Base-by-base conservation (phyloP, 1,140 invertebrate species). In the Meteorus sp. region DNA sequence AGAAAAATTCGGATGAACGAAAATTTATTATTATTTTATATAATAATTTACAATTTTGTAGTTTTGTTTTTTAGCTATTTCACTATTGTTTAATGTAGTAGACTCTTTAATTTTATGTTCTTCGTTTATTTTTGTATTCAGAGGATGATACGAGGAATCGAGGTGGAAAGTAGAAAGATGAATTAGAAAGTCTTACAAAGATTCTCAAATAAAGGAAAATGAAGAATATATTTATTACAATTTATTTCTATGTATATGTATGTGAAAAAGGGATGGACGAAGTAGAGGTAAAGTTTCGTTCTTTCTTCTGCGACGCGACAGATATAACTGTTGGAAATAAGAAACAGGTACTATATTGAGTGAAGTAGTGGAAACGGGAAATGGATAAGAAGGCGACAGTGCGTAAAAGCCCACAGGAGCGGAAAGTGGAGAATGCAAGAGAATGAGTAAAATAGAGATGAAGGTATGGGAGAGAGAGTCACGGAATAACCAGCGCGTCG, bases 301-400 rank as follows among this genome's bases (percentile, higher is more conserved):
- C 8, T 43, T 44, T 19, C 20, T 9, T 5, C 4, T 20, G 19
- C 19, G 11, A n/a, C n/a, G n/a, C n/a, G n/a, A n/a, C n/a, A n/a
- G n/a, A 51, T 11, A 58, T 45, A 33, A 45, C 39, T 20, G 22
- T 35, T 60, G 50, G 31, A 47, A 53, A 54, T 54, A 60, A 35
- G 37, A 54, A 45, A 54, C 50, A 44, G 20, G 19, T 25, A 35
- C 33, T 45, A 15, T 22, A 11, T 47, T 13, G 3, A 52, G 15
- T 52, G 15, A n/a, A 47, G 17, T 9, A 19, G 6, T 20, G 29
- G 7, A 17, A 29, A 20, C 11, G 22, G 19, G 37, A 33, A 59
- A 35, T 43, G 57, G 57, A 54, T 53, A 56, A 61, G 58, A 39
- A 52, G 11, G 33, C 44, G 39, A 53, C 45, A 52, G 19, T 61